Evolutionary conservation across 2,113 vertebrate genomes (phyloP).

Genomic region (Vireo altiloquus): DNA sequence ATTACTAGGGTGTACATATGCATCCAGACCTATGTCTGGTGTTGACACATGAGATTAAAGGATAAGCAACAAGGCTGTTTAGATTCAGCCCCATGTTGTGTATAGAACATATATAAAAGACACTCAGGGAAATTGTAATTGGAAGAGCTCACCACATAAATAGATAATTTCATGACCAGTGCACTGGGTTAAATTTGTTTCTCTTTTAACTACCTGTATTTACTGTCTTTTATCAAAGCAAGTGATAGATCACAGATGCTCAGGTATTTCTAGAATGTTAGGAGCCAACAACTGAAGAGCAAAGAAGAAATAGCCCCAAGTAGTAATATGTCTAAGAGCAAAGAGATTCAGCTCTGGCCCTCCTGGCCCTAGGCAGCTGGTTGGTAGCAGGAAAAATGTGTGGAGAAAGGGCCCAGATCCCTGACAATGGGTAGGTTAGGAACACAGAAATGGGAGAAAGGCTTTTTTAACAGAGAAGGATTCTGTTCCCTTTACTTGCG

Average conservation of each 20-base stretch:
- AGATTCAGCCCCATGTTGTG: rapidly evolving
- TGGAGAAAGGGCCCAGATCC: not conserved
- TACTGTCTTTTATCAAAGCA: not conserved
- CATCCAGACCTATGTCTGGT: not conserved
- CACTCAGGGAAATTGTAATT: not conserved
- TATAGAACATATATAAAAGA: not conserved
- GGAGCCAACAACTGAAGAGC: not conserved
- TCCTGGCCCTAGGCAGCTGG: not conserved
- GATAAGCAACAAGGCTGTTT: not conserved
- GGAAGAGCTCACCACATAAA: not conserved
- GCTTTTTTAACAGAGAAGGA: not conserved
- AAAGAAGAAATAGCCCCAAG: not conserved
- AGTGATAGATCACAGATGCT: not conserved
- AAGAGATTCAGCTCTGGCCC: not conserved
- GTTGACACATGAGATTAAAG: not conserved
- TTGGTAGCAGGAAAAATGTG: not conserved
- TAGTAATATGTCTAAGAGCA: not conserved
- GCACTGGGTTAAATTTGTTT: not conserved
- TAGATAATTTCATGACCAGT: not conserved
- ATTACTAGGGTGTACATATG: not conserved
- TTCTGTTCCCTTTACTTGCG: not conserved
- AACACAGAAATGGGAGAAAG: not conserved
- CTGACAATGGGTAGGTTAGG: not conserved
- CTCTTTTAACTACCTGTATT: not conserved
- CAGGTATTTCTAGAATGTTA: not conserved